Evolutionary conservation across 2,888 invertebrate species (phyloP).

Genomic region (Balanococcus diminutus): DNA sequence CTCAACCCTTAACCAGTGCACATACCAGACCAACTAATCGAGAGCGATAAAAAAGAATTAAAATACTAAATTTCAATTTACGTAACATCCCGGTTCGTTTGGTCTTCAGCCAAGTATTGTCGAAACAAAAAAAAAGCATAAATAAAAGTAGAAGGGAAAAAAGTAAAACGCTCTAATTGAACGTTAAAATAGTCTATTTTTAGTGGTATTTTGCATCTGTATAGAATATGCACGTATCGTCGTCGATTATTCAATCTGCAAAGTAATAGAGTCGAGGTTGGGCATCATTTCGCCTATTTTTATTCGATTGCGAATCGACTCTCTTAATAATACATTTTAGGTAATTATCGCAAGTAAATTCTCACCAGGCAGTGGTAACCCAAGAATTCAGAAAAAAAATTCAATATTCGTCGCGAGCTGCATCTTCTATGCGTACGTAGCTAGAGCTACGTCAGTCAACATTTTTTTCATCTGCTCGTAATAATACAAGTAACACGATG

Average conservation of each 20-base stretch:
- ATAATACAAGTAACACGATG: not conserved
- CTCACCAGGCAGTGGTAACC: too few species aligned
- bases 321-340: too few species aligned
- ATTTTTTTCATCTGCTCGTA: not conserved
- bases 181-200: constrained; percentile 11
- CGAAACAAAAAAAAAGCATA: not conserved
- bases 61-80: not conserved
- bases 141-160: not conserved
- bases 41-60: not conserved
- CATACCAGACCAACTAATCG: not conserved
- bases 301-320: too few species aligned
- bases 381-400: too few species aligned
- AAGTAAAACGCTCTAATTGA: not conserved
- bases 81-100: not conserved
- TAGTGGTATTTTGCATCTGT: not conserved
- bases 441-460: too few species aligned
- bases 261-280: not conserved
- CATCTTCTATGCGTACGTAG: too few species aligned
- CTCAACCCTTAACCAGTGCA: not conserved
- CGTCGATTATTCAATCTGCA: not conserved
- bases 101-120: not conserved
- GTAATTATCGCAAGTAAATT: too few species aligned
- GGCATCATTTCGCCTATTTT: not conserved
- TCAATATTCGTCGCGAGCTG: too few species aligned
- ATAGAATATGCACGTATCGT: not conserved